These are phyloP conservation scores for Ceratosolen solmsi DNA, from an alignment of 1,140 invertebrate genomes.

Conservation along the genomic window DNA sequence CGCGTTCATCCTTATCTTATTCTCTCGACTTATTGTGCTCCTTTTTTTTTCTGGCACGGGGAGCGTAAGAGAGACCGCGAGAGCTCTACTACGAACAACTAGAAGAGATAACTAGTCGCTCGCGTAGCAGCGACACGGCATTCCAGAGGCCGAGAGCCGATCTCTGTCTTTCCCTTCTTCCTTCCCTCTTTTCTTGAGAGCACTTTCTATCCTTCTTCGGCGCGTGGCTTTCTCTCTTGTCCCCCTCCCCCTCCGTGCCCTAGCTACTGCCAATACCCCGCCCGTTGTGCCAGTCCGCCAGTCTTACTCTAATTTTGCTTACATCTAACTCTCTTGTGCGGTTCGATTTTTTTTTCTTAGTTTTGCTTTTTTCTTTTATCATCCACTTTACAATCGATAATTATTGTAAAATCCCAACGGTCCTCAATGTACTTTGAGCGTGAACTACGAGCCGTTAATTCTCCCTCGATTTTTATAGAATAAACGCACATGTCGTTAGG, in stretches of 20 bases:
- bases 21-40: neutral
- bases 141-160: slow-evolving; percentile 39
- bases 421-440: neutral
- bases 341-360: too few species aligned
- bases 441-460: neutral
- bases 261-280: too few species aligned
- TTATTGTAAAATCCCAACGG: slow-evolving; percentile 9
- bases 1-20: slow-evolving; percentile 11
- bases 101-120: slow-evolving; percentile 51
- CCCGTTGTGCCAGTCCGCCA: neutral
- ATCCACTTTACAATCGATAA: slow-evolving; percentile 1
- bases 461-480: neutral
- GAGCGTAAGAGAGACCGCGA: slow-evolving; percentile 19
- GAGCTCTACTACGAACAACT: slow-evolving; percentile 34
- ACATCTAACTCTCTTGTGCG: neutral
- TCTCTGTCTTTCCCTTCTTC: slow-evolving; percentile 36
- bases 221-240: slow-evolving; percentile 17
- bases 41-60: neutral
- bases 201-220: slow-evolving; percentile 39
- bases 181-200: neutral
- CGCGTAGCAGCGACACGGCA: slow-evolving; percentile 47
- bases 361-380: neutral
- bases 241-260: neutral
- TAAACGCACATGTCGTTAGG: too few species aligned
- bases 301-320: slow-evolving; percentile 33